phyloP scores from a whole-genome alignment of 1,140 invertebrate species.

The Tenebrio molitor region DNA sequence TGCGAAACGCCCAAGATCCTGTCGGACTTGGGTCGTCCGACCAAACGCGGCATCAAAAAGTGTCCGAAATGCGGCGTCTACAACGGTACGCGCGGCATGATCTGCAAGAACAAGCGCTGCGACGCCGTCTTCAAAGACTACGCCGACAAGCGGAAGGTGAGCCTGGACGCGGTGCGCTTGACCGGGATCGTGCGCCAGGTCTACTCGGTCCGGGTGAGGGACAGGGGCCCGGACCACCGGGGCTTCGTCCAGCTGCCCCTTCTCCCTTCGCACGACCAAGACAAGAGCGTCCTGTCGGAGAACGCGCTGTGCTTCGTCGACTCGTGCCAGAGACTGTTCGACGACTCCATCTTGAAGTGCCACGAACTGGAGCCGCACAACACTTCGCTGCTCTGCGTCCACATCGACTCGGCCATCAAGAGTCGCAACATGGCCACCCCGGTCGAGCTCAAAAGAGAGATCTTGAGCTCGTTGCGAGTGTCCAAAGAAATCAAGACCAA shows the following conservation, averaged over 20 bases:
- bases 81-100: slow-evolving; percentile 81
- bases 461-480: slow-evolving; percentile 76
- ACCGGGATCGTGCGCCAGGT: slow-evolving; percentile 74
- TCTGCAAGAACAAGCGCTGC: slow-evolving; percentile 85
- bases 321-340: slow-evolving; percentile 73
- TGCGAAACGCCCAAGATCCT: slow-evolving; percentile 18
- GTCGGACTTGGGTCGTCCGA: slow-evolving; percentile 59
- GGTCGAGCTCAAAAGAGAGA: slow-evolving; percentile 75
- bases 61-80: slow-evolving; percentile 85
- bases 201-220: slow-evolving; percentile 76
- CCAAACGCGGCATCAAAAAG: slow-evolving; percentile 73
- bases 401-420: slow-evolving; percentile 78
- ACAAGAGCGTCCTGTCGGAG: slow-evolving; percentile 67
- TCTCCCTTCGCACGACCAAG: slow-evolving; percentile 67
- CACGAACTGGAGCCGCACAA: slow-evolving; percentile 67
- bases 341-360: slow-evolving; percentile 72
- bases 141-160: slow-evolving; percentile 74
- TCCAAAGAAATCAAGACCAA: slow-evolving; percentile 77
- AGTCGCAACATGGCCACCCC: slow-evolving; percentile 74
- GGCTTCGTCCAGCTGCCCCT: slow-evolving; percentile 82
- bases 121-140: slow-evolving; percentile 78
- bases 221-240: slow-evolving; percentile 79
- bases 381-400: slow-evolving; percentile 70
- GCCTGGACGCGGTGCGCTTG: slow-evolving; percentile 79
- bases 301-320: slow-evolving; percentile 79